Base-by-base conservation (phyloP, 2,888 invertebrate species). In the Coenonympha glycerion region DNA sequence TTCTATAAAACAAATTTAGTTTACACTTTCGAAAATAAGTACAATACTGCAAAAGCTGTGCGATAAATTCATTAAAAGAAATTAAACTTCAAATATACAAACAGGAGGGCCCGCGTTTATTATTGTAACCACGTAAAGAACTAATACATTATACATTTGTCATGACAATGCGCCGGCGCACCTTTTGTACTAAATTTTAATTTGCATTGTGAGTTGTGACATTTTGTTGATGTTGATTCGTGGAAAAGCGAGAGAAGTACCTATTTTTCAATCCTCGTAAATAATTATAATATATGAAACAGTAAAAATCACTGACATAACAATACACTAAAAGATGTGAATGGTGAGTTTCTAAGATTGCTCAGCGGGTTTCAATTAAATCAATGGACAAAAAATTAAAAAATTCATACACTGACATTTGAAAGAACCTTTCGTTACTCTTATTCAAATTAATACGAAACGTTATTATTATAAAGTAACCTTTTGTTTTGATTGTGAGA, bases 171-270 rank as follows among this genome's bases (percentile, higher is more conserved):
- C 56, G 56, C 49, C 61, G 61, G 65, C 69, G 69, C 72, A 66
- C 73, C 69, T 64, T 64, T 70, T 69, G 68, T 69, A 63, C 67
- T 59, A 56, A 53, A 33, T 50, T 49, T n/a, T 59, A 51, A 73
- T 76, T 79, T 77, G 68, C 75, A 78, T 80, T 62, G 50, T 66
- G 63, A 66, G 77, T 80, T 62, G 50, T 66, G 63, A 66, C 67
- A 69, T 73, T 72, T 50, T 31, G 52, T 40, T 48, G 28, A 30
- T 51, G 54, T 47, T 48, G 36, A 39, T 51, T 55, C 50, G 33
- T 22, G 21, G 48, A 52, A 56, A 51, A 49, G 21, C 18, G 18
- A 8, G n/a, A n/a, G n/a, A n/a, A n/a, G n/a, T n/a, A n/a, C n/a
- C n/a, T n/a, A n/a, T n/a, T n/a, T n/a, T n/a, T n/a, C n/a, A n/a